Base-by-base conservation (phyloP, 2,113 vertebrate species). In the Burhinus bistriatus region DNA sequence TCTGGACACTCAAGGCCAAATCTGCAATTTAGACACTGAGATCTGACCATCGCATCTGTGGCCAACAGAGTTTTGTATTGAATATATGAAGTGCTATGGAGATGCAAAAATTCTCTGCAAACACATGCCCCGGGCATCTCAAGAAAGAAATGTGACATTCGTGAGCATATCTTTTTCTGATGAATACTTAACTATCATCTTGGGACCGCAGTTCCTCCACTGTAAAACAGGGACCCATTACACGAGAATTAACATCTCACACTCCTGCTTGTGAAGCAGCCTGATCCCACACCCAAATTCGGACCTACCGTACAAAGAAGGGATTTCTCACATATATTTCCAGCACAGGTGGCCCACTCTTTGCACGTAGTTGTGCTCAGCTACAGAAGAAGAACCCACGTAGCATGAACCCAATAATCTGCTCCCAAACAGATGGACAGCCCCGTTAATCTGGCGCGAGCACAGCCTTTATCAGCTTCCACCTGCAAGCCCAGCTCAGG, bases 271-370 rank as follows among this genome's bases (percentile, higher is more conserved):
- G 30, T 8, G 61, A 55, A 69, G 62, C 34, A 36, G 75, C 66
- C 52, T 13, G 20, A 72, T 17, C 9, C 51, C 2, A 0, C 38
- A 8, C 9, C 9, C 3, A 0, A 45, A 40, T 40, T 38, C 1
- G 2, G 59, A 38, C 30, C 47, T 42, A 30, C 14, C 2, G 0
- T n/a, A 47, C 5, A 6, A 44, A 57, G 29, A 66, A 52, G 45
- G 52, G 34, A 30, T 81, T 66, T n/a, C 19, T 52, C 52, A 30
- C 27, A 26, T 18, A 0, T 8, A 25, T n/a, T 47, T 61, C 40
- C 83, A 81, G 45, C 44, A 9, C 32, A 25, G 34, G 51, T 15
- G 15, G 21, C 76, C 47, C 69, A 16, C 20, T n/a, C 83, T 34
- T 59, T 34, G 22, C 68, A 38, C 0, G 15, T 5, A 25, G 36